Percentiles rank a stretch among this genome's conserved stretches.
Conservation (phyloP, 2,797 vertebrate genomes). For the Poeciliopsis infans region DNA sequence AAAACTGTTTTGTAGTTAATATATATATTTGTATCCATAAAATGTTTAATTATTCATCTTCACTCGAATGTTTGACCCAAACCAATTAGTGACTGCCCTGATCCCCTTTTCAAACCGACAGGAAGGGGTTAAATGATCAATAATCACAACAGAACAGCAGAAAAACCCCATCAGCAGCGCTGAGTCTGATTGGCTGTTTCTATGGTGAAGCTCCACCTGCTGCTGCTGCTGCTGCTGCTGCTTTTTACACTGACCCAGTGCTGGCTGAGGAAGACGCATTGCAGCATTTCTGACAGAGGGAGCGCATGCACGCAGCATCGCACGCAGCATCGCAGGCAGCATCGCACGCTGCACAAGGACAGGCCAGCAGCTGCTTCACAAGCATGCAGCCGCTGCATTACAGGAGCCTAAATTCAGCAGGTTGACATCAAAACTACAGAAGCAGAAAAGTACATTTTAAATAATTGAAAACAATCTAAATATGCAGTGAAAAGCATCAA, state of each 20-base stretch:
- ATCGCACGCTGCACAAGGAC: slow-evolving; percentile 42
- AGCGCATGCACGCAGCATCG: slow-evolving; percentile 55
- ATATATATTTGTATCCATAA: too few species aligned
- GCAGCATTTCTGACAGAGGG: slow-evolving; percentile 83
- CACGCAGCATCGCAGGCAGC: slow-evolving; percentile 34
- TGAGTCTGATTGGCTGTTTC: slow-evolving; percentile 76
- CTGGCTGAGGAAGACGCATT: slow-evolving; percentile 84
- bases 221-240: slow-evolving; percentile 48
- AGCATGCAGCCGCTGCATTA: slow-evolving; percentile 51
- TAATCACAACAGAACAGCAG: slow-evolving; percentile 56
- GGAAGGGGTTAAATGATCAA: slow-evolving; percentile 23
- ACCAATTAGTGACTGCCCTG: neutral
- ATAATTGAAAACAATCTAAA: neutral
- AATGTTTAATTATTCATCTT: neutral
- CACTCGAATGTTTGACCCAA: neutral
- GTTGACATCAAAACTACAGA: slow-evolving; percentile 18
- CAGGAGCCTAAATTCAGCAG: slow-evolving; percentile 67
- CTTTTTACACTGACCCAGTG: slow-evolving; percentile 85
- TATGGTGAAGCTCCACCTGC: slow-evolving; percentile 71
- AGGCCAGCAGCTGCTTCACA: slow-evolving; percentile 30
- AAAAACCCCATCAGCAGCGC: slow-evolving; percentile 38
- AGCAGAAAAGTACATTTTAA: neutral
- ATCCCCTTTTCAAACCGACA: neutral
- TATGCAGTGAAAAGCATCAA: too few species aligned
- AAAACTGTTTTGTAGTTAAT: neutral